Base-by-base conservation (phyloP, 2,113 vertebrate species). In the Ailuropoda melanoleuca region DNA sequence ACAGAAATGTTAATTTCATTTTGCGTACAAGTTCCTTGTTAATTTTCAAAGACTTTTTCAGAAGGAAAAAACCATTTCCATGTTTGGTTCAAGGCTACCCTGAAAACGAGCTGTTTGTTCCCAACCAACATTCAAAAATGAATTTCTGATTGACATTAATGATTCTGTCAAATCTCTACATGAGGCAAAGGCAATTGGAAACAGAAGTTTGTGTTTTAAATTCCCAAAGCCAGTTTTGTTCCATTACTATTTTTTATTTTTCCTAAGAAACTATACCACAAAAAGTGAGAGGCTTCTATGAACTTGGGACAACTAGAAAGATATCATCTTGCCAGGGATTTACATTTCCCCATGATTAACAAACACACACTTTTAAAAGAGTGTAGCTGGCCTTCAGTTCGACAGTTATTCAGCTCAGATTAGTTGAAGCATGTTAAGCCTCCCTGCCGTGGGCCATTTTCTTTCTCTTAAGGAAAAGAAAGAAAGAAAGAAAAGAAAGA, bases 161-260 rank as follows among this genome's bases (percentile, higher is more conserved):
- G 31, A 62, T 90, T 81, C 23, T 68, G 14, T 86, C 70, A 82
- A 34, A 46, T 60, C 8, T 95, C 4, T 80, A 17, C 58, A 17
- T 31, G 81, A 96, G 12, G 29, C 29, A 70, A 94, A 64, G 37
- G 17, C 62, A 81, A 46, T 13, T 94, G 14, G 24, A 77, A 89
- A 85, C 26, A 62, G n/a, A 64, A 96, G 15, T 81, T 93, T 95
- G 50, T 31, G 46, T 93, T 93, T 81, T 86, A 75, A 90, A 93
- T 64, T 58, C 60, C 64, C 80, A 90, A 75, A 82, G 39, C 53
- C 34, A 55, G 6, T 39, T 93, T 89, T 96, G 39, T 77, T 86
- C 74, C 23, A 55, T 77, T 86, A 60, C 23, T 82, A 6, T 88
- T 24, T 62, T 88, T 66, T 60, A 17, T 78, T 96, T 55, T 75